Base-by-base conservation (phyloP, 1,140 invertebrate species). In the Drosophila kanapiae region DNA sequence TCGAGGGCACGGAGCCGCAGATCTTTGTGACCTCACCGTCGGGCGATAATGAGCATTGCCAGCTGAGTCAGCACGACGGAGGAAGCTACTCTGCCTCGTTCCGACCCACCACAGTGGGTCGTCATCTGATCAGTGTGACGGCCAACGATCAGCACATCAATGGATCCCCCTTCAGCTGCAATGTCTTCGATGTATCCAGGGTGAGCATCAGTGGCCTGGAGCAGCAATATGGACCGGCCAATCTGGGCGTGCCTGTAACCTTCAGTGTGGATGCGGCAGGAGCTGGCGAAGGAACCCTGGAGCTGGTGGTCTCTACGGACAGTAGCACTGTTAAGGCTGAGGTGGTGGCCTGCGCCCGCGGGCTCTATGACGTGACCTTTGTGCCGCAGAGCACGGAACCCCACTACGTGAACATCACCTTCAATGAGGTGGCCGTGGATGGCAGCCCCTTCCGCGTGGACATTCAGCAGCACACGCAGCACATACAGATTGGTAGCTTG, bases 291-390 rank as follows among this genome's bases (percentile, higher is more conserved):
- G 98, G 98, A 11, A 99, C 98, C 2, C 94, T 99, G 1, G 98
- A 99, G 91, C 94, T 99, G 4, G 98, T 99, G 0, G 98, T 99
- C 0, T 98, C 97, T 38, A 98, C 97, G 0, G 96, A 97, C 42
- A 96, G 97, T 49, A 97, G 96, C 63, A 97, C 97, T 4, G 96
- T 97, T 5, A 97, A 97, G 91, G 97, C 96, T 0, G 96, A 97
- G 93, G 97, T 98, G 5, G 97, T 98, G 6, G 97, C 97, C 33
- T 96, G 97, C 86, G 97, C 97, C 1, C 94, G 98, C 64, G 98
- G 98, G 6, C 93, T 98, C 0, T 99, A 99, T 93, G 98, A 99
- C 85, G 98, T 99, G 0, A 98, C 98, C 1, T 99, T 99, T 93
- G 95, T 99, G 18, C 99, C 99, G 0, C 96, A 97, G 91, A 97